Base-by-base conservation (phyloP, 2,888 invertebrate species). In the Megaustenia siamemsis region DNA sequence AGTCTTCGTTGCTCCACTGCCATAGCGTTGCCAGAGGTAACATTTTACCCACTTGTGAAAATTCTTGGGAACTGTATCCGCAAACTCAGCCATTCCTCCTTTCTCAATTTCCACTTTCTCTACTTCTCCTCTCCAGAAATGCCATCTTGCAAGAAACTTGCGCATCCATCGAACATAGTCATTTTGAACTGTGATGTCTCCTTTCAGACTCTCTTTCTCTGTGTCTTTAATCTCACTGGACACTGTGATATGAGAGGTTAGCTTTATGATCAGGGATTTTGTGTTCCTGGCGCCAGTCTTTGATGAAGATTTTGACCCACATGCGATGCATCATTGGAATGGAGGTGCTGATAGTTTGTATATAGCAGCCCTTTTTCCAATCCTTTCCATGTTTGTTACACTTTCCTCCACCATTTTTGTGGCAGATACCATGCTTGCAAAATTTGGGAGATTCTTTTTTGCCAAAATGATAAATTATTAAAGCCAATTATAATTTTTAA, bases 121-220 rank as follows among this genome's bases (percentile, higher is more conserved):
- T 3, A 78, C 8, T 28, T 66, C 40, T 10, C 71, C 71, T 83
- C 78, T 83, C 71, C 76, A 71, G 45, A 69, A 15, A 28, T 83
- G 83, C 78, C 78, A 83, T 43, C 76, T 68, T 24, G 71, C 32
- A 21, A 83, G 71, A 45, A 78, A 83, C 24, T 69, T 68, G 69
- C 49, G 53, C 69, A 83, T n/a, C 83, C 83, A 83, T 60, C 77
- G 69, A 71, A 45, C 53, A 77, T 83, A 83, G 71, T 83, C 83
- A 24, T 78, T 66, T 1, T 78, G 83, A 10, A 83, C 73, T 24
- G 82, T 53, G 6, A 73, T 73, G 53, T 56, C 73, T 73, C 82
- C 82, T 43, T 56, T 45, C 0, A 18, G 6, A 24, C 21, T 60
- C 56, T 81, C 81, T 71, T 35, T 81, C 56, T 82, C 73, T 1